A percentile compares a stretch with the other conserved stretches of the same genome.
These are phyloP conservation scores for Drosophila bifasciata DNA, from an alignment of 1,140 invertebrate genomes.

Conservation along the genomic window DNA sequence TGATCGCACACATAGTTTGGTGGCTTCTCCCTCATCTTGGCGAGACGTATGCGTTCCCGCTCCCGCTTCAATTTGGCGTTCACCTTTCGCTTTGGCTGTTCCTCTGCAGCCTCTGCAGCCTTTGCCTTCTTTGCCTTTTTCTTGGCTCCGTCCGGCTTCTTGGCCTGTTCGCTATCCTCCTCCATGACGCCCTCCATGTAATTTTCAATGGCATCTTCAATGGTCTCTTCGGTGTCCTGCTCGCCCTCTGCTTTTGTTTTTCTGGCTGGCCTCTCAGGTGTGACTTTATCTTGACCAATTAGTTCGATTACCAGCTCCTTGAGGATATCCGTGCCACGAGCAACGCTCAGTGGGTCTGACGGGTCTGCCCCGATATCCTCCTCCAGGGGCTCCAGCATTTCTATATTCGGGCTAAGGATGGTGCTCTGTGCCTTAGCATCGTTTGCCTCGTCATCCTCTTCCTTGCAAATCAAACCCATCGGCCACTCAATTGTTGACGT, in stretches of 20 bases:
- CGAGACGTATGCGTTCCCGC: slow-evolving; percentile 54
- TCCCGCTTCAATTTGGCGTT: slow-evolving; percentile 50
- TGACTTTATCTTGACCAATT: slow-evolving; percentile 1
- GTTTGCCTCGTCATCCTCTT: neutral
- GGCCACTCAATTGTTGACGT: neutral
- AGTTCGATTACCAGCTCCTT: slow-evolving; percentile 29
- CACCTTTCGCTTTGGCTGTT: neutral
- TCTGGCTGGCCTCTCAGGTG: neutral
- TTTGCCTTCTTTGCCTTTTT: neutral
- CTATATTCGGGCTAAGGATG: too few species aligned
- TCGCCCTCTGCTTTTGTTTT: too few species aligned
- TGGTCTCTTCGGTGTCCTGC: neutral
- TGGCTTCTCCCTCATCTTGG: slow-evolving; percentile 47
- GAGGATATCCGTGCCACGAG: slow-evolving; percentile 3
- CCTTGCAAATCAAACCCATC: neutral
- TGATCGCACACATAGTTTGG: slow-evolving; percentile 67
- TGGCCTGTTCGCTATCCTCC: too few species aligned
- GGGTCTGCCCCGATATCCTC: neutral
- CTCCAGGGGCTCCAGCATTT: neutral
- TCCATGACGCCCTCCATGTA: too few species aligned
- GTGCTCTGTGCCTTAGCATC: neutral
- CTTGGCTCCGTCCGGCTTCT: neutral
- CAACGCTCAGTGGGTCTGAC: slow-evolving; percentile 30
- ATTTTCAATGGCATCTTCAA: too few species aligned
- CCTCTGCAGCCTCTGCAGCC: too few species aligned